Evolutionary conservation across 1,140 invertebrate genomes (phyloP).

Genomic region (Diabrotica undecimpunctata): DNA sequence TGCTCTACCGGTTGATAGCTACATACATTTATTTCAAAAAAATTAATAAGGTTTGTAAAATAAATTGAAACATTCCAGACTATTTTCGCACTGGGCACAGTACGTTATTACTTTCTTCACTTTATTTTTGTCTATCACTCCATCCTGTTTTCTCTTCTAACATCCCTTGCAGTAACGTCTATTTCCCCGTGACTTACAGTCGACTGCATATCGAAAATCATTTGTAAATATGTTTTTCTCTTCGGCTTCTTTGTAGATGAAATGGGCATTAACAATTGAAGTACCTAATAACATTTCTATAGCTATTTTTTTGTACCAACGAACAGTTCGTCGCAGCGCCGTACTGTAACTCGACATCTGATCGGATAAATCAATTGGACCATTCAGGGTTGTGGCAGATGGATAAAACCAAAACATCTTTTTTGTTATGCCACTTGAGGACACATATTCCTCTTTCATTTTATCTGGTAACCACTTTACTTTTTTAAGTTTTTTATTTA

Average conservation of each 20-base stretch:
- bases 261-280: neutral
- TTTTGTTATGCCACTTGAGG: no score
- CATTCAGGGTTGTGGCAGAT: no score
- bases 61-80: no score
- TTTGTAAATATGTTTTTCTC: neutral
- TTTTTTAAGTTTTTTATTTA: no score
- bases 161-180: slow-evolving; percentile 3
- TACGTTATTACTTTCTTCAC: slow-evolving; percentile 8
- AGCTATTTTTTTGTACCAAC: slow-evolving; percentile 1
- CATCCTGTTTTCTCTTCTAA: neutral
- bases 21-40: no score
- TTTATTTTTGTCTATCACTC: slow-evolving; percentile 10
- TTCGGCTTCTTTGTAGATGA: neutral
- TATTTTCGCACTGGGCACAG: slow-evolving; percentile 3
- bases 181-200: neutral
- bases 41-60: no score
- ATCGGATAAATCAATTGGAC: no score
- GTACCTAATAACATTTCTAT: neutral
- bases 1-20: no score
- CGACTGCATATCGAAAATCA: slow-evolving; percentile 9
- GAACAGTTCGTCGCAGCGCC: neutral
- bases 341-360: no score
- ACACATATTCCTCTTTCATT: no score
- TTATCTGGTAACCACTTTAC: no score
- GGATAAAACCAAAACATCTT: no score